Evolutionary conservation across 35 echinoderm and acorn worm genomes (phyloP).

Genomic region (Apostichopus japonicus): DNA sequence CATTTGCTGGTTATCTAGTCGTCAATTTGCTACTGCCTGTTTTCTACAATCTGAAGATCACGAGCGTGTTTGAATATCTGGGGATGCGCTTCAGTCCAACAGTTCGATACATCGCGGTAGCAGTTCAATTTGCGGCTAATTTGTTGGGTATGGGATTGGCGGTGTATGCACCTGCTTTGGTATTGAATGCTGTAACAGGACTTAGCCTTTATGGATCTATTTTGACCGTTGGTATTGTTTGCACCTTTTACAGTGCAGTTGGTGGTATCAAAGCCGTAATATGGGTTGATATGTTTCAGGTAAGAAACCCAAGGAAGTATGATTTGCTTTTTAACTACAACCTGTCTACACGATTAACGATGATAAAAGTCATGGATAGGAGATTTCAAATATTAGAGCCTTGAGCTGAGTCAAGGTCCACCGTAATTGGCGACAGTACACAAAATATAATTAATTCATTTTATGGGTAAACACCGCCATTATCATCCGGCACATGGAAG

Average conservation of each 20-base stretch:
- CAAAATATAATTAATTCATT: too few species aligned
- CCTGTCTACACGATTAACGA: too few species aligned
- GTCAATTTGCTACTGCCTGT: not conserved
- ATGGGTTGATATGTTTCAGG: not conserved
- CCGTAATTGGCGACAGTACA: too few species aligned
- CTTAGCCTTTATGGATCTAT: conserved; percentile 22
- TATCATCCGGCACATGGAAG: too few species aligned
- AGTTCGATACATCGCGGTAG: not conserved
- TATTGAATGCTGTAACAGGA: conserved; percentile 39
- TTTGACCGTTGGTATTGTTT: conserved; percentile 40
- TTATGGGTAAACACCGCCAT: too few species aligned
- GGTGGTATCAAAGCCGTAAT: conserved; percentile 39
- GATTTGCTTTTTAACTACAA: too few species aligned
- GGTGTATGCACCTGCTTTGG: conserved; percentile 37
- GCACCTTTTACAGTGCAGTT: conserved; percentile 44
- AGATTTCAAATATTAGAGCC: too few species aligned
- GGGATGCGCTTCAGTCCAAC: conserved; percentile 10
- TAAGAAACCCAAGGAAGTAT: not conserved
- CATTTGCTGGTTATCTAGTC: not conserved
- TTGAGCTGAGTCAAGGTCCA: too few species aligned
- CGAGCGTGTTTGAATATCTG: conserved; percentile 38
- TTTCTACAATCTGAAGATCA: conserved; percentile 15
- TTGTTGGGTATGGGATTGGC: not conserved
- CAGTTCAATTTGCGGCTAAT: not conserved
- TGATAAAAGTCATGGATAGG: too few species aligned